Percentiles rank a stretch among this genome's conserved stretches.
These are phyloP conservation scores for Leptinotarsa lineolata DNA, from an alignment of 1,140 invertebrate genomes.

Conservation along the genomic window DNA sequence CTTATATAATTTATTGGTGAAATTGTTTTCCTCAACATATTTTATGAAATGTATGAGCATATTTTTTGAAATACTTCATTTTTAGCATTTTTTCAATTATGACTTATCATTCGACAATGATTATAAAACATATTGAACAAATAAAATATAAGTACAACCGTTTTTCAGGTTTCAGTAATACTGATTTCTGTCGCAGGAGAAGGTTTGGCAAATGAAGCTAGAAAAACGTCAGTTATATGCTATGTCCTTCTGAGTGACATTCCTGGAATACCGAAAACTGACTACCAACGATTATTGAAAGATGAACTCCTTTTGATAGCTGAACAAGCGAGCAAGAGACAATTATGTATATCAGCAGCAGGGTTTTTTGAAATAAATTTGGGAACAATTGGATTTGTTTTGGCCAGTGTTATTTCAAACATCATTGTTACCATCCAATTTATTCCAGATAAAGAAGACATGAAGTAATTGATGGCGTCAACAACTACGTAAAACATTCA, in stretches of 20 bases:
- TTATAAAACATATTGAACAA: too few species aligned
- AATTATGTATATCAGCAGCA: conserved; percentile 37
- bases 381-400: conserved; percentile 35
- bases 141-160: too few species aligned
- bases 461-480: too few species aligned
- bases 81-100: too few species aligned
- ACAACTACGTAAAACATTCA: too few species aligned
- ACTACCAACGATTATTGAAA: conserved; percentile 26
- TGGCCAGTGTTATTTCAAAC: conserved; percentile 40
- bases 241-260: conserved; percentile 35
- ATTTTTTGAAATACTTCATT: too few species aligned
- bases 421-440: conserved; percentile 43
- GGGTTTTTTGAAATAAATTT: conserved; percentile 43
- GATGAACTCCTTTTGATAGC: conserved; percentile 34
- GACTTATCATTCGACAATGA: too few species aligned
- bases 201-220: conserved; percentile 27
- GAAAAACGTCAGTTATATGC: conserved; percentile 33
- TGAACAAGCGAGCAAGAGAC: conserved; percentile 26
- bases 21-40: too few species aligned
- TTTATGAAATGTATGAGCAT: too few species aligned
- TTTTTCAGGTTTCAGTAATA: conserved; percentile 37
- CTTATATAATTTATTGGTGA: too few species aligned
- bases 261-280: conserved; percentile 19
- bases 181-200: conserved; percentile 34
- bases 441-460: neutral